These are phyloP conservation scores for Gopherus evgoodei DNA, from an alignment of 2,113 vertebrate species.

Conservation along the genomic window DNA sequence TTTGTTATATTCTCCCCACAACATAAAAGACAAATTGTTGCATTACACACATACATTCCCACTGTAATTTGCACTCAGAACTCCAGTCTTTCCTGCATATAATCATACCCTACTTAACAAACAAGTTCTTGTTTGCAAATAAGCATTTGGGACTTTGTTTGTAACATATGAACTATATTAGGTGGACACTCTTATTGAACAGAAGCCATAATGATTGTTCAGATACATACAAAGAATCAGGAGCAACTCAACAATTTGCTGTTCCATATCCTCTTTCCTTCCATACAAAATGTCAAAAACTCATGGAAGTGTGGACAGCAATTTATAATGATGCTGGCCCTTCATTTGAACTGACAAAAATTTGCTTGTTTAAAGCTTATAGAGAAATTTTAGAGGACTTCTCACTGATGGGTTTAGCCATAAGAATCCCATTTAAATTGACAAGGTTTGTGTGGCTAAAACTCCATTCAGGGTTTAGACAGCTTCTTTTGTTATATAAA, in stretches of 20 bases:
- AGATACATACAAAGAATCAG: not conserved
- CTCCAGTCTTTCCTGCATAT: not conserved
- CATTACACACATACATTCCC: not conserved
- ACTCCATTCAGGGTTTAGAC: not conserved
- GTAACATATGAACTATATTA: not conserved
- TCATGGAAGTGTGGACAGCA: not conserved
- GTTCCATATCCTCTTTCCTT: not conserved
- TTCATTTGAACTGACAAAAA: not conserved
- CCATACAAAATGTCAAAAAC: not conserved
- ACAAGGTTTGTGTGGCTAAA: not conserved
- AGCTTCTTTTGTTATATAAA: slow-evolving; percentile 33
- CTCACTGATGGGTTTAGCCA: not conserved
- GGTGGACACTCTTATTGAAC: slow-evolving; percentile 34
- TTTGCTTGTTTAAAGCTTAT: not conserved
- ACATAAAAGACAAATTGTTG: not conserved
- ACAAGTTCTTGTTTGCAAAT: not conserved
- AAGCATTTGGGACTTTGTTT: rapidly evolving
- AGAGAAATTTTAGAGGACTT: not conserved
- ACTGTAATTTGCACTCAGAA: not conserved
- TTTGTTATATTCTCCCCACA: slow-evolving; percentile 32
- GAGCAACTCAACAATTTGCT: not conserved
- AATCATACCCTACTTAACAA: not conserved
- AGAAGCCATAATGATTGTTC: not conserved
- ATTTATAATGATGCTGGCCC: not conserved
- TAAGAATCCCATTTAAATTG: not conserved